Base-by-base conservation (phyloP, 2,113 vertebrate genomes). In the Ciconia boyciana region DNA sequence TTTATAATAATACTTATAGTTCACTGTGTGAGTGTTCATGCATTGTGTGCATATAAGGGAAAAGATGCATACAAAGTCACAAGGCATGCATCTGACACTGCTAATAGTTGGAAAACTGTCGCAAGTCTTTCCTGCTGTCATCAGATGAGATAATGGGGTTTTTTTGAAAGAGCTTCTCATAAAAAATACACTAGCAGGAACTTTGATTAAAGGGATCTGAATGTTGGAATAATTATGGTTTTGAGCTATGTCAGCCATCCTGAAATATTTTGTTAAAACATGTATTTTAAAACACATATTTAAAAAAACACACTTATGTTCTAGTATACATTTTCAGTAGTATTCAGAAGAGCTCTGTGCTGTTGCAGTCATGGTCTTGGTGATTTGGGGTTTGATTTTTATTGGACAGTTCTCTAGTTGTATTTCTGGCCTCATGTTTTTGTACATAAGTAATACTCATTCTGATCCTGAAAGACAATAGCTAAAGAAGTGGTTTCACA, bases 1-100 rank as follows among this genome's bases (percentile, higher is more conserved):
- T 97, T 96, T 91, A 78, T 90, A 95, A 65, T 87, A 93, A 91
- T 88, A 85, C 97, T 83, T 94, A 43, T 52, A 76, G 83, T 51
- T 89, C 31, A 21, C 16, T 55, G 9, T 48, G 11, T 65, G 52
- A 41, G 22, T 13, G 19, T 57, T 75, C 21, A 2, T n/a, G 36
- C 28, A 7, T 80, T 71, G 25, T 78, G 69, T 60, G 48, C 28
- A 13, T n/a, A 7, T 39, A 26, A 81, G 52, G 62, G 52, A 60
- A 32, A 24, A 57, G 86, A 78, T 41, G 49, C 62, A 54, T 48
- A 31, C 32, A 28, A 52, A 65, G 83, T 69, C 77, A 24, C 43
- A 25, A 58, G 61, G 43, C 2, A 1, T 20, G 34, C 49, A 36
- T 75, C 54, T 78, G 76, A 91, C 65, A 17, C 61, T 87, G 52